Conservation (phyloP, 2,888 invertebrate species). For the Pachycephus smyrnensis region DNA sequence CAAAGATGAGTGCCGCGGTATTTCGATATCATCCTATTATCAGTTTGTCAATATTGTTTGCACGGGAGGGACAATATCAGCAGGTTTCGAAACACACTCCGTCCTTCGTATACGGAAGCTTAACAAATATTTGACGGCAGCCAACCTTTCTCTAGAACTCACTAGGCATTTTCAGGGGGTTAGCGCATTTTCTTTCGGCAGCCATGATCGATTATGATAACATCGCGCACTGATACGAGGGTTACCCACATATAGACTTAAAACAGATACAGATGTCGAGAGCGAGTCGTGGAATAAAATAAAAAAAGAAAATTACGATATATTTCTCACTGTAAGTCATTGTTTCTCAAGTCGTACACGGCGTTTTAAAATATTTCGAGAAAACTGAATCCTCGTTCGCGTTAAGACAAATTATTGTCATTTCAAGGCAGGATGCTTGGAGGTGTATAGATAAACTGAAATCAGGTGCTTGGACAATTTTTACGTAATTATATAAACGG, state of each 20-base stretch:
- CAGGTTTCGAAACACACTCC: not conserved
- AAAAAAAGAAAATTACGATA: not conserved
- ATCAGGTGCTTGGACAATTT: not conserved
- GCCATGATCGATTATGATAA: not conserved
- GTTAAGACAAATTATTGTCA: not conserved
- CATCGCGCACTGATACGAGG: not conserved
- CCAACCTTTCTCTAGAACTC: not conserved
- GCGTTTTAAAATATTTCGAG: too few species aligned
- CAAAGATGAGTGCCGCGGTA: not conserved
- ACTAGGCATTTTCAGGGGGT: not conserved
- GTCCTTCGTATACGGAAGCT: not conserved
- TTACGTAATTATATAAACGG: not conserved
- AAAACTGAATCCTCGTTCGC: not conserved
- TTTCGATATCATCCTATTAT: not conserved
- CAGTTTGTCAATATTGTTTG: not conserved
- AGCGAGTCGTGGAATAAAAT: not conserved
- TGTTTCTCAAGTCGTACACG: too few species aligned
- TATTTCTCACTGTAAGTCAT: too few species aligned
- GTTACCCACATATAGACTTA: not conserved
- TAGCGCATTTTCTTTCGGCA: not conserved
- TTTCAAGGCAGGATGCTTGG: not conserved
- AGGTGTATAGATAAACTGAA: not conserved
- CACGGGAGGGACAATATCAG: not conserved
- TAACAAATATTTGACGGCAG: not conserved
- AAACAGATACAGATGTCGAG: not conserved